A percentile compares a stretch with the other conserved stretches of the same genome.
These are phyloP conservation scores for Cremastinae sp. DNA, from an alignment of 2,888 invertebrate genomes.

Conservation along the genomic window DNA sequence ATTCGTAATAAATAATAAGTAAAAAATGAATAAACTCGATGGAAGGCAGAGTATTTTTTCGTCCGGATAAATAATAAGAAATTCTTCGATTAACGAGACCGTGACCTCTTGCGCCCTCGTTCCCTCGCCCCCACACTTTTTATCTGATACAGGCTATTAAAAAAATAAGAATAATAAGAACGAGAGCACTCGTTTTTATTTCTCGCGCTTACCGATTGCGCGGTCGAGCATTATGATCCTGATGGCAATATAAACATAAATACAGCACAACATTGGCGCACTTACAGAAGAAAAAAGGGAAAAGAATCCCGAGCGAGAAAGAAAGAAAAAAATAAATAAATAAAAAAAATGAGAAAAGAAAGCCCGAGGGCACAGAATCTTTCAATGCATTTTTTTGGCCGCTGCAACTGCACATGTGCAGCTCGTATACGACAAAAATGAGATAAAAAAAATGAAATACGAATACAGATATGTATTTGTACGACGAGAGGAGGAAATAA, in stretches of 20 bases:
- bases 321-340: conserved; percentile 26
- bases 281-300: conserved; percentile 38
- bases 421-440: conserved; percentile 10
- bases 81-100: conserved; percentile 53
- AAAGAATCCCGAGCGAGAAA: conserved; percentile 41
- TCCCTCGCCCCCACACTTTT: conserved; percentile 68
- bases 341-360: conserved; percentile 48
- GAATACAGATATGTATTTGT: conserved; percentile 11
- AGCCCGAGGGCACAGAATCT: conserved; percentile 55
- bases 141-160: conserved; percentile 65
- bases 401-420: no score
- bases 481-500: neutral
- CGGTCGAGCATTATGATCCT: conserved; percentile 73
- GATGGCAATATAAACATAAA: conserved; percentile 69
- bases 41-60: neutral
- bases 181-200: conserved; percentile 32
- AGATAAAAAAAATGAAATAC: neutral
- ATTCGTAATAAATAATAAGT: no score
- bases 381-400: conserved; percentile 21
- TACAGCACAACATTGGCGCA: conserved; percentile 56
- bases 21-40: neutral
- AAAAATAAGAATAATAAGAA: conserved; percentile 21
- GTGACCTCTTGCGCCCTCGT: conserved; percentile 58
- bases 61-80: conserved; percentile 33
- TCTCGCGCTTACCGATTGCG: conserved; percentile 49